Percentiles rank a stretch among this genome's conserved stretches.
These are phyloP conservation scores for Enteromius radiatus DNA, from an alignment of 2,797 vertebrate genomes.

Conservation along the genomic window DNA sequence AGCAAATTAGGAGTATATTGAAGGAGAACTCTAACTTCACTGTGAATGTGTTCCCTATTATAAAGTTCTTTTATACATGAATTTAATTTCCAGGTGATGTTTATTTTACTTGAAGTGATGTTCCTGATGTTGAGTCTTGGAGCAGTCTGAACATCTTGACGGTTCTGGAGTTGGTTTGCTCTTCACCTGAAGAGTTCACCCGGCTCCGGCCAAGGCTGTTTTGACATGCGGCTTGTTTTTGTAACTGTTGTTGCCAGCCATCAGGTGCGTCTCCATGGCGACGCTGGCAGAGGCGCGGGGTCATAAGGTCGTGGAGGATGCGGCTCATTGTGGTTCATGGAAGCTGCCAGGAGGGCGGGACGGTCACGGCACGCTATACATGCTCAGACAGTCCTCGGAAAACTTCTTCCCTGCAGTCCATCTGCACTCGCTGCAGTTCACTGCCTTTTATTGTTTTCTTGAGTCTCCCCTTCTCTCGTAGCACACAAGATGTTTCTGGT, in stretches of 20 bases:
- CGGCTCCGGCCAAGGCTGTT: background rate
- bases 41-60: too few relatives aligned
- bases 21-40: too few relatives aligned
- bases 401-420: too few relatives aligned
- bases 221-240: conserved; percentile 10
- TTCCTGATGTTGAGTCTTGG: background rate
- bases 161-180: background rate
- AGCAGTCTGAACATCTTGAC: background rate
- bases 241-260: conserved; percentile 36
- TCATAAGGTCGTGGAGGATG: conserved; percentile 58
- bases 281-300: conserved; percentile 43
- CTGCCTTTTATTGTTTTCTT: background rate
- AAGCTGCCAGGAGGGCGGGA: conserved; percentile 51
- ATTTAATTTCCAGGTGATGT: background rate
- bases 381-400: conserved; percentile 48
- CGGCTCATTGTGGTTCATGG: conserved; percentile 59
- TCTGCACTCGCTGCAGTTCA: background rate
- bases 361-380: conserved; percentile 60
- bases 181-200: background rate
- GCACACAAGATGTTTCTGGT: conserved; percentile 2
- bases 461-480: background rate
- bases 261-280: conserved; percentile 18
- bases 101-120: background rate
- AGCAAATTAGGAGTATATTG: too few relatives aligned
- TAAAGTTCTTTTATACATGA: too few relatives aligned